Evolutionary conservation across 2,888 invertebrate species (phyloP).

Genomic region (Amiota minor): DNA sequence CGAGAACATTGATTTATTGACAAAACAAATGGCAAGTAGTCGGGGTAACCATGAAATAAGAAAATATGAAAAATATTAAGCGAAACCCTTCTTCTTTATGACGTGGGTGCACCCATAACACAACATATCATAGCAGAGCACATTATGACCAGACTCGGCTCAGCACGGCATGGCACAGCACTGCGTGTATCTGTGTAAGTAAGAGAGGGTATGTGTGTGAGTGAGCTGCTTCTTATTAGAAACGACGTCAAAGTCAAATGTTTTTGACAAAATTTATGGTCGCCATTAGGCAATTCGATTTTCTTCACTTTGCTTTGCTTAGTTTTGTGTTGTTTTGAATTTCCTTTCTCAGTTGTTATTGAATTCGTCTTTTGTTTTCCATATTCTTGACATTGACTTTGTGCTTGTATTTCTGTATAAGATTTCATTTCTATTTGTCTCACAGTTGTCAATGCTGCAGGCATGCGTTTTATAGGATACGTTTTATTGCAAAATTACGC

Average conservation of each 20-base stretch:
- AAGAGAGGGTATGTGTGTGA: slow-evolving; percentile 17
- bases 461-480: slow-evolving; percentile 34
- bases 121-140: no score
- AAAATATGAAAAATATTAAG: slow-evolving; percentile 26
- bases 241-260: slow-evolving; percentile 28
- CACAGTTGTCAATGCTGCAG: not conserved
- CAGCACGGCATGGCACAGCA: slow-evolving; percentile 46
- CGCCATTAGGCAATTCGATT: slow-evolving; percentile 69
- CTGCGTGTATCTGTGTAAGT: not conserved
- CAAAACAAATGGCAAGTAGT: slow-evolving; percentile 55
- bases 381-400: not conserved
- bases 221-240: slow-evolving; percentile 26
- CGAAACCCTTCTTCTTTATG: slow-evolving; percentile 5
- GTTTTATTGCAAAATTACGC: slow-evolving; percentile 21
- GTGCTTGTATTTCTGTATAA: slow-evolving; percentile 15
- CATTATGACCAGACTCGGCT: slow-evolving; percentile 41
- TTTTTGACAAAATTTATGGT: slow-evolving; percentile 62
- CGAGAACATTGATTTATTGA: slow-evolving; percentile 67
- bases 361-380: slow-evolving; percentile 15
- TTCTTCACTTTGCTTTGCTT: slow-evolving; percentile 37
- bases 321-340: slow-evolving; percentile 58
- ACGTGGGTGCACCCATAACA: no score
- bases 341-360: slow-evolving; percentile 36
- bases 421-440: slow-evolving; percentile 53
- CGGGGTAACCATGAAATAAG: not conserved